These are phyloP conservation scores for Steinernema carpocapsae DNA, from an alignment of 2,888 invertebrate genomes.

Conservation along the genomic window DNA sequence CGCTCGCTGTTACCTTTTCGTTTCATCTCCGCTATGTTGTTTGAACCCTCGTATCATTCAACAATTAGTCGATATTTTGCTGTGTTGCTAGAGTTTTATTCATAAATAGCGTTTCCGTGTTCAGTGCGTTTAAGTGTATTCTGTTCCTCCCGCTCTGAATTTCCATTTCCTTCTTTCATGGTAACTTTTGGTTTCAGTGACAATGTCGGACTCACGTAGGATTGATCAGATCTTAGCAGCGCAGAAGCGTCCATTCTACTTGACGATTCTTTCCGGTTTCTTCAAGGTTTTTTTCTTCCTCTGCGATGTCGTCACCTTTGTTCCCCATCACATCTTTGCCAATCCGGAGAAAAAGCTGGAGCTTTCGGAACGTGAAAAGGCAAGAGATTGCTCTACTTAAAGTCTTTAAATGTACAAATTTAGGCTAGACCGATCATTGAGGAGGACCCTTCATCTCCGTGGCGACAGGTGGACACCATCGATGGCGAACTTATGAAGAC, in stretches of 20 bases:
- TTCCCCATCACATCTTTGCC: constrained; percentile 67
- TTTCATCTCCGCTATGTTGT: not conserved
- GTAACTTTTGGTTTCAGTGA: not conserved
- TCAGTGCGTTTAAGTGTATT: not conserved
- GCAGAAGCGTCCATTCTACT: constrained; percentile 47
- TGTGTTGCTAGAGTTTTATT: too few species aligned
- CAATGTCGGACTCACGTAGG: constrained; percentile 35
- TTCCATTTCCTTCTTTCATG: too few species aligned
- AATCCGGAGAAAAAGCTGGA: constrained; percentile 63
- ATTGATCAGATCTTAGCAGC: constrained; percentile 44
- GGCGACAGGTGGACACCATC: constrained; percentile 60
- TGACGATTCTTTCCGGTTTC: constrained; percentile 39
- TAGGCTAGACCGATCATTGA: constrained; percentile 56
- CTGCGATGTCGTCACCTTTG: constrained; percentile 63
- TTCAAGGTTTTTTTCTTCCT: constrained; percentile 61
- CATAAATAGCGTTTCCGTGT: too few species aligned
- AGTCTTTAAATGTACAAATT: not conserved
- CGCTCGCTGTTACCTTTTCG: not conserved
- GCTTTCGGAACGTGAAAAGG: constrained; percentile 58
- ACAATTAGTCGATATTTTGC: too few species aligned
- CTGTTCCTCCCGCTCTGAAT: not conserved
- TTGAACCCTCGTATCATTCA: too few species aligned
- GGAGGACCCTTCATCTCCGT: constrained; percentile 58
- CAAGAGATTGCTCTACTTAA: constrained; percentile 14
- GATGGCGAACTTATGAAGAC: constrained; percentile 62